Evolutionary conservation across 2,888 invertebrate genomes (phyloP), one percentile per base, ranked within the genome.

Genomic region (Drosophila kuntzei): DNA sequence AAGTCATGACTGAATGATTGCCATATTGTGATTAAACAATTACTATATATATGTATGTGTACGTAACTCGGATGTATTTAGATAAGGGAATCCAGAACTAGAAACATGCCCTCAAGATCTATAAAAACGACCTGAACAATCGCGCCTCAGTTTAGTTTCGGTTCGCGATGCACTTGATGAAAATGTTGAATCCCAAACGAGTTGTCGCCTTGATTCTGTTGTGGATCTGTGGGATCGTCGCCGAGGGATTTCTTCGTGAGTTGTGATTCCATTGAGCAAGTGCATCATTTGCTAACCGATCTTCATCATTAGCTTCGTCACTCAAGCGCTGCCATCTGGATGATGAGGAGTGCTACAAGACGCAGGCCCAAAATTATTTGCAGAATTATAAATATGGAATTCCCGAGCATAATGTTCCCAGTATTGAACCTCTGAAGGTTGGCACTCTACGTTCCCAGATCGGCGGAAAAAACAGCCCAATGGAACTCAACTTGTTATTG

Each of bases 291-390:
- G 2, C 12, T 20, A n/a, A 34, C n/a, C 27, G 7, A n/a, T 27
- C 8, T 4, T 18, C 12, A 8, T 11, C n/a, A 7, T 39, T 5
- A 61, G 61, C 61, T 9, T 14, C 36, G 4, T 12, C 20, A 2
- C 9, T 62, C 3, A 2, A 39, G 2, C 46, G 9, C 2, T 63
- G 63, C 12, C 14, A n/a, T 6, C 9, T 18, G 3, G n/a, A 36
- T 2, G 63, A 63, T 16, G 49, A 57, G 7, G 27, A 0, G 1
- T 63, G 57, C 43, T 55, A 34, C 5, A 49, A 2, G 11, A 11
- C 3, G 0, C 63, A 63, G 25, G 63, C 57, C 0, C 57, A 63
- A 9, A 49, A 8, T 2, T 63, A 25, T 57, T 3, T 63, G 11
- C 11, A 25, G 0, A 0, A 25, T 9, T 49, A 57, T 27, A 32